Evolutionary conservation across 2,113 vertebrate genomes (phyloP).

Genomic region (Dicaeum eximium): DNA sequence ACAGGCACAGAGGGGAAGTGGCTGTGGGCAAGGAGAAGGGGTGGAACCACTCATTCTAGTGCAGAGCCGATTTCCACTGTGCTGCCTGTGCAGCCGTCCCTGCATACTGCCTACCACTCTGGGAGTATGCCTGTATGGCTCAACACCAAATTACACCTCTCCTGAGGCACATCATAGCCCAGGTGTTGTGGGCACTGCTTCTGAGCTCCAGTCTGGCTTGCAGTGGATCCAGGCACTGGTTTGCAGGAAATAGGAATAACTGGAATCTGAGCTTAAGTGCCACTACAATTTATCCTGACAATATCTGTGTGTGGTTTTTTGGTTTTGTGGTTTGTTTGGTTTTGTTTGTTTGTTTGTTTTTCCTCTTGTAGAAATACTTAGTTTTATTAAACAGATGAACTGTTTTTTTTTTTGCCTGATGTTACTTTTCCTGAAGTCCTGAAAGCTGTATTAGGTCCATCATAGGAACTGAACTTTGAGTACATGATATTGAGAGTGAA

Average conservation of each 20-base stretch:
- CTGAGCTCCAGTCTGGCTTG: not conserved
- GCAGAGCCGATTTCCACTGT: accelerated
- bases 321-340: not conserved
- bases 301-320: not conserved
- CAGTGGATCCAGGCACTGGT: not conserved
- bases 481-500: accelerated
- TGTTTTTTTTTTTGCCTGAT: not conserved
- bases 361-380: not conserved
- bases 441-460: not conserved
- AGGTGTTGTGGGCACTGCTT: not conserved
- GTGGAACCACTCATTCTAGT: accelerated
- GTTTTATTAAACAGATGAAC: not conserved
- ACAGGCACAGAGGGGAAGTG: not conserved
- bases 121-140: not conserved
- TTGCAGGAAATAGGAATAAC: not conserved
- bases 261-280: not conserved
- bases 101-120: accelerated
- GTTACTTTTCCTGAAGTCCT: not conserved
- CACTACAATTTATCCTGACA: not conserved
- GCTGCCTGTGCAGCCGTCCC: not conserved
- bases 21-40: not conserved
- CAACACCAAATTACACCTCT: not conserved
- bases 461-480: not conserved
- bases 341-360: not conserved
- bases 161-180: not conserved